Base-by-base conservation (phyloP, 2,888 invertebrate genomes). In the Catocala nupta region DNA sequence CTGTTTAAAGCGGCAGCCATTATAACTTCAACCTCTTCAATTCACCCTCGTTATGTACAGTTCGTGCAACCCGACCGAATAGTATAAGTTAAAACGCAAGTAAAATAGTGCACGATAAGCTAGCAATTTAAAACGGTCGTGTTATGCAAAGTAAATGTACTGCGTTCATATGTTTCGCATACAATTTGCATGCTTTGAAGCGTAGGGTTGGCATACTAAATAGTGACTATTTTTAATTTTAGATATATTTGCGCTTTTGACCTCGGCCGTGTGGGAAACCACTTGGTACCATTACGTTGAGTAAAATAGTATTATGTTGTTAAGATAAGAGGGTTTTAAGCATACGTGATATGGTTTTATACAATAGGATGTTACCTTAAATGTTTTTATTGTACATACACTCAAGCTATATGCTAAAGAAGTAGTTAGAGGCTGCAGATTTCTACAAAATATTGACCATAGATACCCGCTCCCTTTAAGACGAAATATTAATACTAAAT, bases 201-300 rank as follows among this genome's bases (percentile, higher is more conserved):
- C 59, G 36, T 81, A 83, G 81, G 80, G 81, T 83, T 81, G 75
- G 87, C 85, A 88, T 89, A 87, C 83, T 83, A 88, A 90, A 80
- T 79, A 79, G 73, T 55, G 25, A 81, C 71, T 83, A 85, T 83
- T 85, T 84, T 82, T 80, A 80, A 80, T 78, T 77, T 81, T 70
- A 66, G 62, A 71, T 47, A 77, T 77, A 76, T 77, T 81, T 74
- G 74, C 70, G 77, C 59, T 71, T 62, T 64, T 70, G 72, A 66
- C 73, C 67, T 77, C 68, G 59, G 52, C 54, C 59, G 60, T 69
- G 67, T 72, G 75, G 68, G 70, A 69, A 75, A 47, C 25, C 47
- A 16, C 47, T 11, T 12, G 25, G 16, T 16, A 7, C 36, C 36
- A 47, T 47, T 9, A 16, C 12, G 13, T 47, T 47, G 47, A 47